Evolutionary conservation across 2,113 vertebrate genomes (phyloP).

Genomic region (Atrichornis clamosus): DNA sequence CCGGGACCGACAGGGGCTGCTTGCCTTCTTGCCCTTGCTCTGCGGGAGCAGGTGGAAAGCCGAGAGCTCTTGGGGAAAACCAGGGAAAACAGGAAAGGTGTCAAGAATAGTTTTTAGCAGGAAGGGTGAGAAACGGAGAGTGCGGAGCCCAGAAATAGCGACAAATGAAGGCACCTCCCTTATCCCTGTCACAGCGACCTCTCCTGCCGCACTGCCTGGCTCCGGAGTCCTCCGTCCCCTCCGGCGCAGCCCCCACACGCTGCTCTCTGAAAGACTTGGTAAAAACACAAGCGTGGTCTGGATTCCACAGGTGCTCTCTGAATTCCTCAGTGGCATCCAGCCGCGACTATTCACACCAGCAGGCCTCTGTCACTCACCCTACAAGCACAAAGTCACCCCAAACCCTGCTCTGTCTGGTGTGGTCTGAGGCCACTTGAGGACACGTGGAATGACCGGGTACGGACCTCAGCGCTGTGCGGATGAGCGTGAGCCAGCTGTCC

Average conservation of each 20-base stretch:
- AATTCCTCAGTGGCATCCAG: neutral
- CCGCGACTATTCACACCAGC: neutral
- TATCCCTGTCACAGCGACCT: accelerated
- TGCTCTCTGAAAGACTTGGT: neutral
- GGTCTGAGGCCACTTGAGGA: accelerated
- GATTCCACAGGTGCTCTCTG: neutral
- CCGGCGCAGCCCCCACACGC: accelerated
- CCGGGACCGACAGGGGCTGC: accelerated
- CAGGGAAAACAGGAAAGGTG: accelerated
- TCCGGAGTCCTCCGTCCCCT: accelerated
- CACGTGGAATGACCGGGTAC: accelerated
- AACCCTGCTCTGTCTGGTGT: accelerated
- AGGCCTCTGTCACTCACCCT: neutral
- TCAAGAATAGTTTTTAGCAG: neutral
- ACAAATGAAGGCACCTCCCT: neutral
- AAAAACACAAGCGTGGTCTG: accelerated
- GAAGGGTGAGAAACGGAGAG: neutral
- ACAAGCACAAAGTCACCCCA: accelerated
- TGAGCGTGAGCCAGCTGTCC: accelerated
- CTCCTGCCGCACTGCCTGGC: neutral
- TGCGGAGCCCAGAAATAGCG: accelerated
- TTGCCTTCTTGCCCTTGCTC: neutral
- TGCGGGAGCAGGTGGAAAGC: neutral
- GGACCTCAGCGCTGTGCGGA: accelerated
- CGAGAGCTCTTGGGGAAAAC: neutral